Base-by-base conservation (phyloP, 1,140 invertebrate genomes). In the Diploscapter pachys region DNA sequence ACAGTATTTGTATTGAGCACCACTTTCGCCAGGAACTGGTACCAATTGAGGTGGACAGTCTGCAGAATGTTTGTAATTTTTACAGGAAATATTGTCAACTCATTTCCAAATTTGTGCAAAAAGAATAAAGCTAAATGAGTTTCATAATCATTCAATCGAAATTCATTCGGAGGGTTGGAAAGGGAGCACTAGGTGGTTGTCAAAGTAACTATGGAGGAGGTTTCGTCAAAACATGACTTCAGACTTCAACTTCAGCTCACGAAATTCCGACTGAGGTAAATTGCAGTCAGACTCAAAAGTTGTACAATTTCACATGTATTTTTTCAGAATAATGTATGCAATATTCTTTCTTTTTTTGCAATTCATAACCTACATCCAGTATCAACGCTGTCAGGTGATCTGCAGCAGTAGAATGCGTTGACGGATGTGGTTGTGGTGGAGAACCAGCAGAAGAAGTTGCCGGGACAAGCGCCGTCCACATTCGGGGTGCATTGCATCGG, bases 401-500 rank as follows among this genome's bases (percentile, higher is more conserved):
- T 78, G 57, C 83, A 84, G 69, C 83, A 84, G 69, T 84, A 84
- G 79, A 84, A 84, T 11, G 83, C 83, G 61, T 85, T 85, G 52
- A 84, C 83, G 9, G 83, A 78, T 8, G 83, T 78, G 8, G 84
- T 81, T 48, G 83, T 85, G 4, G 83, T 85, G 4, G 84, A 85
- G 79, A 79, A 79, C 77, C 77, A 79, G 67, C 77, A 80, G 77
- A 80, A 80, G 69, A 80, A 79, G 77, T 79, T 80, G 51, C 77
- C 83, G 3, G 83, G 83, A 72, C 83, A 84, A 11, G 83, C 82
- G 48, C 83, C 83, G 63, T 84, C 83, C 53, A 84, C 83, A 69
- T 84, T 84, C n/a, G 83, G 83, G 13, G 83, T 84, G 63, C 83
- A 84, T 75, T 84, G 83, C 83, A 84, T 84, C 8, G 83, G 83